These are phyloP conservation scores for Plagiodera versicolora DNA, from an alignment of 2,888 invertebrate genomes.

Conservation along the genomic window DNA sequence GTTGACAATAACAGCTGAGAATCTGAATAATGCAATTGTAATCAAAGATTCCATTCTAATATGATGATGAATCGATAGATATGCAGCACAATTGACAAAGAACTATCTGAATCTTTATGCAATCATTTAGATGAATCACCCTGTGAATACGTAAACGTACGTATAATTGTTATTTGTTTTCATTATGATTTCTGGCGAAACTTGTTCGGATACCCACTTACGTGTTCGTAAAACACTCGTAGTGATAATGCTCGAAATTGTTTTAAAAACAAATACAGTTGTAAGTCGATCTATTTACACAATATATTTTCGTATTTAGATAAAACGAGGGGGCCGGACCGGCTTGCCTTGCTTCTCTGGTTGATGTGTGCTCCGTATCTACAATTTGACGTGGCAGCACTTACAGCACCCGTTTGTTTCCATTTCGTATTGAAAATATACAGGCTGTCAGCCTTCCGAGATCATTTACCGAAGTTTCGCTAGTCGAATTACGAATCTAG, in stretches of 20 bases:
- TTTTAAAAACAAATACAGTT: conserved; percentile 39
- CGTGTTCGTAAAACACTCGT: conserved; percentile 34
- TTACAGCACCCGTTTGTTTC: conserved; percentile 43
- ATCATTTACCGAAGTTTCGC: conserved; percentile 16
- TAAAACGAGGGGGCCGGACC: conserved; percentile 27
- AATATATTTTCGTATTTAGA: conserved; percentile 38
- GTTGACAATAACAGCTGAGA: no score
- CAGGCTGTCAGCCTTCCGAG: conserved; percentile 42
- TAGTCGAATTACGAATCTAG: background rate
- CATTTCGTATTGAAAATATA: conserved; percentile 47
- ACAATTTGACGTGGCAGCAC: conserved; percentile 19
- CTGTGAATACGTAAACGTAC: background rate
- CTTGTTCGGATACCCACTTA: conserved; percentile 17
- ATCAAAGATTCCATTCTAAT: no score
- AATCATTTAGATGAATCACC: no score
- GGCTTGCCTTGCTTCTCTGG: conserved; percentile 9
- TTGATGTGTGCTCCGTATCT: conserved; percentile 20
- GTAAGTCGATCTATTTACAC: conserved; percentile 38
- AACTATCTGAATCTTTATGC: no score
- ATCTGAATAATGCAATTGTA: no score
- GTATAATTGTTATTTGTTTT: background rate
- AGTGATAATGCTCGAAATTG: conserved; percentile 28
- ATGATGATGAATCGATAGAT: no score
- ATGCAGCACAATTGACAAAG: no score
- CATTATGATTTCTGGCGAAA: conserved; percentile 24